Base-by-base conservation (phyloP, 2,797 vertebrate genomes). In the Crenuchus spilurus region DNA sequence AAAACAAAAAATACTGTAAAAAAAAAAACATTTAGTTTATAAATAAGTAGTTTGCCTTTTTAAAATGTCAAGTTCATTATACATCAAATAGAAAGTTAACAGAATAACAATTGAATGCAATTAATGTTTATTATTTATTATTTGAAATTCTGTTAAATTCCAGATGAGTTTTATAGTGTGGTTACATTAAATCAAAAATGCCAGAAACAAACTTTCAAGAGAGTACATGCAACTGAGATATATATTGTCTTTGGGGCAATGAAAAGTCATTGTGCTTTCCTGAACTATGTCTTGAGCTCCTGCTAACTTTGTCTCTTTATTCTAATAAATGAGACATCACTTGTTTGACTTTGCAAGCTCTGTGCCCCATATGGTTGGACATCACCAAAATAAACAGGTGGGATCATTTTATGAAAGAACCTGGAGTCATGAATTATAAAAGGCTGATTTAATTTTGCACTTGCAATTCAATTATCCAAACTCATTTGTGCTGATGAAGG, bases 401-500 rank as follows among this genome's bases (percentile, higher is more conserved):
- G 46, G 61, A 76, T 74, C 11, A 3, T 61, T 71, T 54, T 49
- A 46, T 65, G 62, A 68, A 64, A 60, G 46, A 71, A 74, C 52
- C 69, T 64, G 75, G 70, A 72, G 67, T 52, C 55, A 46, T 79
- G 63, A 65, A 71, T 77, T 74, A 69, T 71, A 57, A 82, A 80
- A 77, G 52, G 68, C 62, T 77, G 67, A 80, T 82, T 77, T 72
- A 65, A 75, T 82, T 63, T 70, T 69, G 70, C 72, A 70, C 58
- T 77, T 80, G 54, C 63, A 73, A 75, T 75, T 74, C 30, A 80
- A 80, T 82, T 80, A 82, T 80, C 74, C 73, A 65, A 65, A 58
- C 68, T 77, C 72, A 70, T 72, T 69, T 80, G 70, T 61, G 68
- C 42, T 70, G 70, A 61, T 72, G 55, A 67, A 81, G 81, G 77